Conservation (phyloP, 2,888 invertebrate species). For the Perithous albicinctus region DNA sequence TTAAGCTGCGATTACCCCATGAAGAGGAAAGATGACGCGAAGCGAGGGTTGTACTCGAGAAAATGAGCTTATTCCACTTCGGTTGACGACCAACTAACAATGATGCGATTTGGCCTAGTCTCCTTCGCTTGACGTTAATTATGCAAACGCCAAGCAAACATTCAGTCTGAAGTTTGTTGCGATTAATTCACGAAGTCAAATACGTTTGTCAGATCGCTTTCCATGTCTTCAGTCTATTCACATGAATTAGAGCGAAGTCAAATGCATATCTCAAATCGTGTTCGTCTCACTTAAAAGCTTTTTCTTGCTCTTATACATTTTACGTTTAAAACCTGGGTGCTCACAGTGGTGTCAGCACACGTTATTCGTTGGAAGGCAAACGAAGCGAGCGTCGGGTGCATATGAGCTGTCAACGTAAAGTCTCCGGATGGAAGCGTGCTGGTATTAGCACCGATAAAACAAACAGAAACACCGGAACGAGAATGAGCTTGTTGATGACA, state of each 20-base stretch:
- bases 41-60: constrained; percentile 70
- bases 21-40: constrained; percentile 66
- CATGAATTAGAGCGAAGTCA: background rate
- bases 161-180: constrained; percentile 70
- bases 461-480: constrained; percentile 44
- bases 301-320: constrained; percentile 45
- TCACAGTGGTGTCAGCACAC: constrained; percentile 32
- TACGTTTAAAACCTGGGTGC: constrained; percentile 52
- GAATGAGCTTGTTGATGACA: constrained; percentile 42
- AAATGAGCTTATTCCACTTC: constrained; percentile 83
- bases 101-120: constrained; percentile 79
- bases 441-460: constrained; percentile 65
- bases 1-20: constrained; percentile 50
- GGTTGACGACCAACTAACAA: constrained; percentile 80
- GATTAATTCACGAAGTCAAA: constrained; percentile 70
- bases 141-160: constrained; percentile 71
- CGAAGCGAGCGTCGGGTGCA: constrained; percentile 31
- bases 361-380: constrained; percentile 45
- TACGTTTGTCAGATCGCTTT: constrained; percentile 5
- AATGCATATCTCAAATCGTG: constrained; percentile 36
- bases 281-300: constrained; percentile 60
- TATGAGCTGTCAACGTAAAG: constrained; percentile 62
- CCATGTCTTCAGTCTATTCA: background rate
- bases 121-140: constrained; percentile 76
- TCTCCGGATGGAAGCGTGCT: constrained; percentile 48